Evolutionary conservation across 1,140 invertebrate species (phyloP).

Genomic region (Aradophagus sp.): DNA sequence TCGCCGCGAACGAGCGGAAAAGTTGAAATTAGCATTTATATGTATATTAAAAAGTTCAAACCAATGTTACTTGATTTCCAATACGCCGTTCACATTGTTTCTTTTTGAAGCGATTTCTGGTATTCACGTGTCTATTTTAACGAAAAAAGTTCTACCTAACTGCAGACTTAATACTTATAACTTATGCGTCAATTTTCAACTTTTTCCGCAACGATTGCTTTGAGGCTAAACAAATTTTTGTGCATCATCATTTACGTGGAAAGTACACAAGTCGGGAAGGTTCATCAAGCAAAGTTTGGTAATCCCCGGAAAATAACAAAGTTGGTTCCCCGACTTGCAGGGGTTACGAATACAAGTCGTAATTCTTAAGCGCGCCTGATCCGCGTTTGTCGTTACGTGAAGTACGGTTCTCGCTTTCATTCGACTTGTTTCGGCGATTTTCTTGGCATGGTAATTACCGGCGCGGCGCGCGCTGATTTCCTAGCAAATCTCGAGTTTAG

Average conservation of each 20-base stretch:
- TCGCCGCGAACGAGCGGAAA: too few relatives aligned
- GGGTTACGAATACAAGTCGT: constrained; percentile 34
- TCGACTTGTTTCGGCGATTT: constrained; percentile 47
- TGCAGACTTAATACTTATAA: too few relatives aligned
- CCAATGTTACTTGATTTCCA: too few relatives aligned
- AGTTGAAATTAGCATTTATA: too few relatives aligned
- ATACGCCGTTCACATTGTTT: too few relatives aligned
- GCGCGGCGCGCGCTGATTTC: constrained; percentile 31
- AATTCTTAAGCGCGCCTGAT: constrained; percentile 29
- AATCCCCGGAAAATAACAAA: constrained; percentile 35
- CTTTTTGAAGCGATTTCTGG: too few relatives aligned
- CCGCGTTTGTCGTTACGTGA: constrained; percentile 32
- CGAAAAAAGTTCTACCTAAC: too few relatives aligned
- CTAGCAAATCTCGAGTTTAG: constrained; percentile 49
- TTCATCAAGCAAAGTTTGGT: constrained; percentile 27
- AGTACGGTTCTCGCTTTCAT: constrained; percentile 19
- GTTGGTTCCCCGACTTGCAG: constrained; percentile 8
- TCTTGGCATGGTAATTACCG: constrained; percentile 49
- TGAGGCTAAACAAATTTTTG: constrained; percentile 3
- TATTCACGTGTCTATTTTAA: too few relatives aligned
- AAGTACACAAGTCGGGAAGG: background rate
- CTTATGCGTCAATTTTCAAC: background rate
- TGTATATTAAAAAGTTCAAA: too few relatives aligned
- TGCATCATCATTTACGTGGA: constrained; percentile 2
- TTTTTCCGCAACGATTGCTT: background rate